phyloP scores from a whole-genome alignment of 2,797 vertebrate species.

The Galago senegalensis region DNA sequence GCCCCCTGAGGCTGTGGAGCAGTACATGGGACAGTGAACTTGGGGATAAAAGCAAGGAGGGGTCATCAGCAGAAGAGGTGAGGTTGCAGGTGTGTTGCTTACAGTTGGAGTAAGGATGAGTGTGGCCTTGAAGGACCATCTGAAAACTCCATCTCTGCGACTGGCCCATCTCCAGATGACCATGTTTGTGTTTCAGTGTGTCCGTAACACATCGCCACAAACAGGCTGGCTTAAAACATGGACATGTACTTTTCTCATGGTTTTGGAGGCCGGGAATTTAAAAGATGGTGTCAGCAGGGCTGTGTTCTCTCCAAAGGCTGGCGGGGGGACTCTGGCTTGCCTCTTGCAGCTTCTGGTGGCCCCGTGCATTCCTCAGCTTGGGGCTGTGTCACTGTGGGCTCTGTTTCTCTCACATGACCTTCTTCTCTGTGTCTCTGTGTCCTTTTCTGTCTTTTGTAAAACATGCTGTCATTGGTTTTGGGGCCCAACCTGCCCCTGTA shows the following conservation, averaged over 20 bases:
- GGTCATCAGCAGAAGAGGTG: not conserved
- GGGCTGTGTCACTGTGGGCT: too few relatives aligned
- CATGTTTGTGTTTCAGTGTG: not conserved
- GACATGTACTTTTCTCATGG: not conserved
- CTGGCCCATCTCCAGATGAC: not conserved
- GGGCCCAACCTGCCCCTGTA: not conserved
- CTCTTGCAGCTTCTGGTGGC: not conserved
- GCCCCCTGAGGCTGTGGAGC: rapidly evolving
- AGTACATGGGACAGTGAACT: not conserved
- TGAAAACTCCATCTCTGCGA: too few relatives aligned
- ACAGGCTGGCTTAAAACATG: not conserved
- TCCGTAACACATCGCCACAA: not conserved
- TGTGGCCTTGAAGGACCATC: not conserved
- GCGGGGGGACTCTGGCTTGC: not conserved
- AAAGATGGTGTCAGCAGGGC: not conserved
- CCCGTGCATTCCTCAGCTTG: not conserved
- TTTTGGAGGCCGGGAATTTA: not conserved
- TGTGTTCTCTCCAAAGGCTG: not conserved
- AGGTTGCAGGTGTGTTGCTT: not conserved
- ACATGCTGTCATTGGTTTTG: not conserved
- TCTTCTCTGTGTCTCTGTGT: not conserved
- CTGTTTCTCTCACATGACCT: not conserved
- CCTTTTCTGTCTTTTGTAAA: not conserved
- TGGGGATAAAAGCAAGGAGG: not conserved
- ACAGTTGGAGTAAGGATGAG: too few relatives aligned